Conservation (phyloP, 2,888 invertebrate genomes). For the Sphinx pinastri region DNA sequence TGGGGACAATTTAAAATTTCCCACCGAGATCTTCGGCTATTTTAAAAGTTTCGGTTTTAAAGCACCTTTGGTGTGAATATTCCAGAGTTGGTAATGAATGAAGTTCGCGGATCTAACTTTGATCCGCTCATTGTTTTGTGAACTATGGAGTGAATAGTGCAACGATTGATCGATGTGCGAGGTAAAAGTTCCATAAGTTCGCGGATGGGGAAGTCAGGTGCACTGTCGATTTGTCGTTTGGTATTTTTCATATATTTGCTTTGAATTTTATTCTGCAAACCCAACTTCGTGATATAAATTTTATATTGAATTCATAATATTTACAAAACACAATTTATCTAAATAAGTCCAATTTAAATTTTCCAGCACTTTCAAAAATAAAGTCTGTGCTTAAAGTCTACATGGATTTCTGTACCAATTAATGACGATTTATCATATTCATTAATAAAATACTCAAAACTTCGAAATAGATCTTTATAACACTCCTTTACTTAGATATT, state of each 20-base stretch:
- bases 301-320: too few relatives aligned
- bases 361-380: too few relatives aligned
- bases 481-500: too few relatives aligned
- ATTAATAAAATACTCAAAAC: too few relatives aligned
- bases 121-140: conserved; percentile 22
- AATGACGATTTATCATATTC: too few relatives aligned
- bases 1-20: conserved; percentile 23
- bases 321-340: too few relatives aligned
- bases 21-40: conserved; percentile 21
- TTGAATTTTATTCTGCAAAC: background rate
- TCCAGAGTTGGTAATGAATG: conserved; percentile 15
- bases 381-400: too few relatives aligned
- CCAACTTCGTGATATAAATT: too few relatives aligned
- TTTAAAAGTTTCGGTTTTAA: conserved; percentile 21
- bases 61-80: conserved; percentile 19
- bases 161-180: background rate
- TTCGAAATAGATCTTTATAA: too few relatives aligned
- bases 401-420: too few relatives aligned
- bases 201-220: background rate
- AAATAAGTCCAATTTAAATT: too few relatives aligned
- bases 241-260: background rate
- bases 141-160: conserved; percentile 2
- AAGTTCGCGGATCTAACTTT: background rate
- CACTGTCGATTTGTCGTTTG: background rate
- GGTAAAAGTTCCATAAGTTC: background rate